These are phyloP conservation scores for Eriocheir sinensis DNA, from an alignment of 1,140 invertebrate genomes.

Conservation along the genomic window DNA sequence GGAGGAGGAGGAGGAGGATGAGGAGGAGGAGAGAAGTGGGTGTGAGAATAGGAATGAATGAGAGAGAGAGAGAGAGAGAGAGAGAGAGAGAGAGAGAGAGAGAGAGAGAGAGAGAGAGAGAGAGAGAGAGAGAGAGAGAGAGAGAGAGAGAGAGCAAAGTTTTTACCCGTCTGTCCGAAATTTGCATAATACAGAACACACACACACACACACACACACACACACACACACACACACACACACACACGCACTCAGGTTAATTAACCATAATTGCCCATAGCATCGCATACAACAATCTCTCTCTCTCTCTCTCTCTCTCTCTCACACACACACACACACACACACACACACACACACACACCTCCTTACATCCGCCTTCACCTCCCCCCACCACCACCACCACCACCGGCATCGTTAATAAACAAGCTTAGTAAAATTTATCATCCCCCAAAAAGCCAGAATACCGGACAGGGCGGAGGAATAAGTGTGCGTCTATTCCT, in stretches of 20 bases:
- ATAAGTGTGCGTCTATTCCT: neutral
- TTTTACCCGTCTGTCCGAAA: neutral
- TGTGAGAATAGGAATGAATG: neutral
- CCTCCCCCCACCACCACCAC: too few relatives aligned
- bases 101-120: neutral
- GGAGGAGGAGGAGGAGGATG: neutral
- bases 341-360: neutral
- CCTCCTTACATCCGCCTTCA: neutral
- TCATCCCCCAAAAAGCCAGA: neutral
- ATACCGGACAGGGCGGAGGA: neutral
- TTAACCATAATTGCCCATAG: too few relatives aligned
- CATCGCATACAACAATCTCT: neutral
- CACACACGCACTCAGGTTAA: neutral
- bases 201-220: constrained; percentile 8
- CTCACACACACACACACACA: constrained; percentile 15
- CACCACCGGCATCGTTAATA: too few relatives aligned
- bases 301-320: constrained; percentile 10
- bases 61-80: constrained; percentile 31
- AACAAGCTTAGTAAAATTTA: neutral
- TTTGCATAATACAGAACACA: neutral
- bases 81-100: neutral
- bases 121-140: neutral
- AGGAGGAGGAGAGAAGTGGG: neutral
- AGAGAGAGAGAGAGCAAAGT: neutral
- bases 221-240: neutral